Base-by-base conservation (phyloP, 2,113 vertebrate genomes). In the Patagioenas fasciata region DNA sequence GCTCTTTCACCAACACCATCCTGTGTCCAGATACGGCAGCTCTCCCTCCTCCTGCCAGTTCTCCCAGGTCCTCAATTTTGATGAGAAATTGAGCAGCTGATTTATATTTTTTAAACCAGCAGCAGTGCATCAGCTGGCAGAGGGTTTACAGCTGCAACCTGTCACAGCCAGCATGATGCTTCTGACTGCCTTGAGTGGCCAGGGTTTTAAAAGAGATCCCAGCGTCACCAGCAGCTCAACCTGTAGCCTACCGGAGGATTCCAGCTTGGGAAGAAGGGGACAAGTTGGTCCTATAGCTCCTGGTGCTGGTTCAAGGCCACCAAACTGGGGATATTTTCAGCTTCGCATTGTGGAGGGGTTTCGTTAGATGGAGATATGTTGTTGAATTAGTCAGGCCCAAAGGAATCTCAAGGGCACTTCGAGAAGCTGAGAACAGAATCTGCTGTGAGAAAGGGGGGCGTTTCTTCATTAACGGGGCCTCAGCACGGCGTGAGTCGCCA, bases 241-340 rank as follows among this genome's bases (percentile, higher is more conserved):
- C 7, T 48, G 23, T 26, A 51, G 62, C 21, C 31, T 31, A 13
- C 9, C 38, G 32, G 11, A 67, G 24, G 11, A n/a, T 29, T 31
- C 18, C 6, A 2, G 20, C 58, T 77, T 0, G 0, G 42, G 38
- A n/a, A 53, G 38, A n/a, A 53, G 12, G 25, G 23, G 26, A 34
- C 5, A 38, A 0, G 5, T 36, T 67, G 32, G 32, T 13, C 8
- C 12, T 17, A 3, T 17, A 57, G 38, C 38, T 77, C 15, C 29
- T 47, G 15, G 13, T 21, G 8, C 23, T 6, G 1, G 66, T 48
- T 26, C 23, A 42, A 50, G 72, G 12, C 24, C 5, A 50, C 29
- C 14, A 51, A 62, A 61, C 0, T 17, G 11, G 18, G 23, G 21
- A 4, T 1, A 1, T 38, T 79, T 79, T 79, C 18, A 21, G 10